phyloP scores from a whole-genome alignment of 2,113 vertebrate genomes.

The Gadus macrocephalus region DNA sequence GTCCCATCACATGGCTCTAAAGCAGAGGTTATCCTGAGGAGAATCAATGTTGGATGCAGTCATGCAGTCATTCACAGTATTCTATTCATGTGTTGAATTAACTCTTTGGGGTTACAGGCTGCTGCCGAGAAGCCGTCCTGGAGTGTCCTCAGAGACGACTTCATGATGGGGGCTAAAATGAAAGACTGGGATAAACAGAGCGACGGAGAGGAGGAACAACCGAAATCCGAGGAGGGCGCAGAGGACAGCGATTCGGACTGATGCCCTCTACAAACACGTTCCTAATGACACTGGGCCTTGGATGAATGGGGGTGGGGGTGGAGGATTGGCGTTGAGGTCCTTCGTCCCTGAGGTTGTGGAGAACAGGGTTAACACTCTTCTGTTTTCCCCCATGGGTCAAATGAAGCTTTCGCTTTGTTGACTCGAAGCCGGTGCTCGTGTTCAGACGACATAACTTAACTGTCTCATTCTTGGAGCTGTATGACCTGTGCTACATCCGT shows the following conservation, averaged over 20 bases:
- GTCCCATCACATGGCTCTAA: no score
- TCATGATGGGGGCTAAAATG: conserved; percentile 96
- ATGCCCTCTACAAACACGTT: background rate
- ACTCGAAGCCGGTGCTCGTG: no score
- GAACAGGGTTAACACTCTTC: background rate
- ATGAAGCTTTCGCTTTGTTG: background rate
- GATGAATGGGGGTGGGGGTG: background rate
- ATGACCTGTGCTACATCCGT: background rate
- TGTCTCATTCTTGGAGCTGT: background rate
- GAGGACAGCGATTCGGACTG: conserved; percentile 65
- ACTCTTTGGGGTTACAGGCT: conserved; percentile 28
- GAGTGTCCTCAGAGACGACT: conserved; percentile 90
- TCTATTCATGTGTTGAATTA: background rate
- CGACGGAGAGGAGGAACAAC: conserved; percentile 48
- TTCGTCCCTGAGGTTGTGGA: background rate
- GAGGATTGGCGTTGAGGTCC: background rate
- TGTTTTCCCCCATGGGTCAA: background rate
- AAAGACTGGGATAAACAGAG: conserved; percentile 96
- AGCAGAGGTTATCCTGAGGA: no score
- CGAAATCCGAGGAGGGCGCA: background rate
- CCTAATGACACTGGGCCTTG: background rate
- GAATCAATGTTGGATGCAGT: no score
- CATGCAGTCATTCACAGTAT: background rate
- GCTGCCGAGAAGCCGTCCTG: conserved; percentile 74
- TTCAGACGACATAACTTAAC: background rate